Conservation (phyloP, 2,113 vertebrate genomes). For the Bagarius yarrelli region DNA sequence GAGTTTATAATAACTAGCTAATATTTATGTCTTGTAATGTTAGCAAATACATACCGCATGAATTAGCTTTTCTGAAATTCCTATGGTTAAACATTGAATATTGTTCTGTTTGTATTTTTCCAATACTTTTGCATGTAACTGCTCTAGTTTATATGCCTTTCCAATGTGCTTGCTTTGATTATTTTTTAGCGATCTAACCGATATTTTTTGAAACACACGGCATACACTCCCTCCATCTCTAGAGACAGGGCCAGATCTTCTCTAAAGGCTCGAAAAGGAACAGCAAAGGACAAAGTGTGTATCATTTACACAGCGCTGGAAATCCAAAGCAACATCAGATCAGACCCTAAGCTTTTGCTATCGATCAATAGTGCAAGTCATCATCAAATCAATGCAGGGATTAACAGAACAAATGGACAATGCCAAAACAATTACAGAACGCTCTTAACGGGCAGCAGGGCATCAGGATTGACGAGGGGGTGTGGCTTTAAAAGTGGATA, state of each 20-base stretch:
- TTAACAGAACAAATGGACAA: conserved; percentile 49
- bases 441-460: neutral
- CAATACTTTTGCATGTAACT: neutral
- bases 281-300: neutral
- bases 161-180: no score
- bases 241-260: neutral
- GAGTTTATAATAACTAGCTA: neutral
- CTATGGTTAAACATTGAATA: neutral
- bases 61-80: neutral
- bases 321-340: neutral
- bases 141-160: neutral
- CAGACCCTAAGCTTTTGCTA: conserved; percentile 15
- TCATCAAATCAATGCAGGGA: conserved; percentile 31
- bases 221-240: neutral
- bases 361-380: conserved; percentile 33
- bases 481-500: neutral
- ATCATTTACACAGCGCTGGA: conserved; percentile 8
- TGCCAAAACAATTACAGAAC: conserved; percentile 41
- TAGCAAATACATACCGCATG: neutral
- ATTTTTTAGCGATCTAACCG: neutral
- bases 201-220: neutral
- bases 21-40: neutral
- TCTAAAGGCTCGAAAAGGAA: neutral
- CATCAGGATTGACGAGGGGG: neutral
- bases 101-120: neutral